Base-by-base conservation (phyloP, 2,113 vertebrate genomes). In the Lasiurus cinereus region DNA sequence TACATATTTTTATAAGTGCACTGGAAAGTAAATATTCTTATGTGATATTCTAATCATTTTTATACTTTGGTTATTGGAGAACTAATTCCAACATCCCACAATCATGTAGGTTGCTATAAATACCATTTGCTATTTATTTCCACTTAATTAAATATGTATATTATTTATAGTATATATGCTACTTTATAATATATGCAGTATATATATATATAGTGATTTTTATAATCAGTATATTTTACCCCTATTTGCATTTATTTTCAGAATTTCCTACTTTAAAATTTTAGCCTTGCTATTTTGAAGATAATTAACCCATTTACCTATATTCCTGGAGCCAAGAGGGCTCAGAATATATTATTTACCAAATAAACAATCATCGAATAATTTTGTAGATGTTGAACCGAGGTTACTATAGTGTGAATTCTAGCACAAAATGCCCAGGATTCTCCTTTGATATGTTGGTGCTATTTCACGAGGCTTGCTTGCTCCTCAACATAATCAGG, bases 241-340 rank as follows among this genome's bases (percentile, higher is more conserved):
- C 24, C 79, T 62, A 50, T 82, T 89, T 43, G 8, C 64, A 64
- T 73, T 48, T 21, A 94, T 43, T 39, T 29, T 83, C 2, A 64
- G 29, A 87, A 36, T 46, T 92, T 54, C 9, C 5, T 64, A 15
- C 15, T 82, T 76, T 64, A 76, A 54, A 87, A 76, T 33, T 8
- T 80, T 80, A 84, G 13, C 5, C 31, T 74, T 95, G 29, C 52
- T 79, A 46, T 74, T 85, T 79, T 88, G 36, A 93, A 95, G 36
- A 69, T 4, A 36, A 72, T 70, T 89, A 62, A 78, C 0, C 10
- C 19, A 69, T 77, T 46, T 14, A 19, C 54, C 22, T 46, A 18
- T 85, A 66, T 29, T 5, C 62, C 2, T 39, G 19, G 39, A 79
- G 54, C 8, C 1, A 48, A 85, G 29, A 56, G 15, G n/a, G 15